Conservation (phyloP, 1,140 invertebrate species). For the Brachionus manjavacas region DNA sequence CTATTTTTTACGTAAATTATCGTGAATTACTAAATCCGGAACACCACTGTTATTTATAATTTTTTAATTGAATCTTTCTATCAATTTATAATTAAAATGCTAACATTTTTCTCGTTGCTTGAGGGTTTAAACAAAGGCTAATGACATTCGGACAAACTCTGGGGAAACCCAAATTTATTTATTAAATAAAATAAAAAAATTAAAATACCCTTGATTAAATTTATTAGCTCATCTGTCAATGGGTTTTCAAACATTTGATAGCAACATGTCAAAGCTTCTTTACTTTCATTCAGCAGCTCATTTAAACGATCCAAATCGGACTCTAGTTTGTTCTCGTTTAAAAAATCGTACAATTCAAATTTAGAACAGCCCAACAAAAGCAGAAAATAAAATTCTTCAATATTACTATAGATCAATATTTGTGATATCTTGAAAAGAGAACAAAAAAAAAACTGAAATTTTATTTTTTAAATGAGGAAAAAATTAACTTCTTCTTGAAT, state of each 20-base stretch:
- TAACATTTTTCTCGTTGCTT: background rate
- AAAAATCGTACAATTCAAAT: background rate
- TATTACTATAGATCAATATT: background rate
- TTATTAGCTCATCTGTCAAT: background rate
- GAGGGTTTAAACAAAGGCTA: background rate
- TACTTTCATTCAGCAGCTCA: background rate
- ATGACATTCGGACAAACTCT: background rate
- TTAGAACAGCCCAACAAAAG: background rate
- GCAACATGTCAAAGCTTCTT: background rate
- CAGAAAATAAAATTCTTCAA: background rate
- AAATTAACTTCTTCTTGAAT: background rate
- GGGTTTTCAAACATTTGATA: background rate
- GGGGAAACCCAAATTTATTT: background rate
- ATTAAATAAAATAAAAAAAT: background rate
- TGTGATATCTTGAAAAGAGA: background rate
- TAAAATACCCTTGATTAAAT: conserved; percentile 21
- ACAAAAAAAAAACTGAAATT: background rate
- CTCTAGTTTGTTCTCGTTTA: conserved; percentile 10
- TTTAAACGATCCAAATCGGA: background rate
- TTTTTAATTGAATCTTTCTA: background rate
- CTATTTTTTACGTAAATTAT: too few relatives aligned
- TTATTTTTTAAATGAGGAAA: background rate
- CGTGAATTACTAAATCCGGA: too few relatives aligned
- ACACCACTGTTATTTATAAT: background rate
- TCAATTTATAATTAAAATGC: background rate